These are phyloP conservation scores for Therioaphis trifolii DNA, from an alignment of 2,888 invertebrate genomes.

Conservation along the genomic window DNA sequence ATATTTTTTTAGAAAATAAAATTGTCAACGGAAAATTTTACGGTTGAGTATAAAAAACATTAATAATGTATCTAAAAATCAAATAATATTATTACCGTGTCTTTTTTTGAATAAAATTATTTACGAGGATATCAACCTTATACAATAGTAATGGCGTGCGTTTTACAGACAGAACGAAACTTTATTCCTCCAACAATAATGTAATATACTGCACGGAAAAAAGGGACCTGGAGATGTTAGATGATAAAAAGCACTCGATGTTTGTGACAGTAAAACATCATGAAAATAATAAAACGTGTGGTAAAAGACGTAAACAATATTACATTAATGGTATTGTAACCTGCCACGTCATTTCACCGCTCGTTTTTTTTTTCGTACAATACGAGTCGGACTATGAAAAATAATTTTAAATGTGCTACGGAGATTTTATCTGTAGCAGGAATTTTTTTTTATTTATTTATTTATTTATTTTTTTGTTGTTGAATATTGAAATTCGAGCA, in stretches of 20 bases:
- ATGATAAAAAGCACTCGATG: conserved; percentile 38
- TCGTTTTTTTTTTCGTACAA: background rate
- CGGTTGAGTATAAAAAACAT: background rate
- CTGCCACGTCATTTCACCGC: background rate
- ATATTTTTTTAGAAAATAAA: background rate
- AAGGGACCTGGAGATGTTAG: conserved; percentile 5
- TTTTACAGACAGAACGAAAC: conserved; percentile 4
- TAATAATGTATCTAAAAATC: background rate
- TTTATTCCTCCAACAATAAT: conserved; percentile 18
- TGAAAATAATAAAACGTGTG: conserved; percentile 45
- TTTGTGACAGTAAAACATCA: conserved; percentile 26
- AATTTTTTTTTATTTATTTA: background rate
- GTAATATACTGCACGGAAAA: conserved; percentile 1
- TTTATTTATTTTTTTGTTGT: background rate
- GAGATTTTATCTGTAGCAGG: background rate
- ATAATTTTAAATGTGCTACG: background rate
- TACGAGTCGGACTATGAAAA: background rate
- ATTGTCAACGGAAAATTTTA: background rate
- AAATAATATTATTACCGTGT: background rate
- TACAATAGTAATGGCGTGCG: background rate
- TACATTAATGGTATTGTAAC: background rate
- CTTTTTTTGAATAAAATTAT: conserved; percentile 4
- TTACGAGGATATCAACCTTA: conserved; percentile 13
- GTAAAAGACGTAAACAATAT: conserved; percentile 37
- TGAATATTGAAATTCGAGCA: background rate